These are phyloP conservation scores for Caenorhabditis briggsae DNA, from an alignment of 1,140 invertebrate genomes.

Conservation along the genomic window DNA sequence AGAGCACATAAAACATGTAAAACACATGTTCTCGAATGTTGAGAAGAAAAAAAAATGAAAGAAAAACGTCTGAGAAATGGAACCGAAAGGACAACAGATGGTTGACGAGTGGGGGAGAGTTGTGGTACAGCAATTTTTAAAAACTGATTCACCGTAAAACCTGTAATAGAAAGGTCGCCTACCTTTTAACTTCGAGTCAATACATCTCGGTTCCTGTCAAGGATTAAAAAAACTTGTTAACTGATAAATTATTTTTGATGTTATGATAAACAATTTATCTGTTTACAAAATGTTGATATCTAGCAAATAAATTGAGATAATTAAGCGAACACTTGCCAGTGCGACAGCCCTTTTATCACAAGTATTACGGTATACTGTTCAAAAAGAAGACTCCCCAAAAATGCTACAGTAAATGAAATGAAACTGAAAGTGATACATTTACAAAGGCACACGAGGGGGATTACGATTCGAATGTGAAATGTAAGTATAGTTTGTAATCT, in stretches of 20 bases:
- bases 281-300: too few relatives aligned
- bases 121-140: background rate
- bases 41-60: background rate
- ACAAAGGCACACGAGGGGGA: slow-evolving; percentile 3
- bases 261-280: too few relatives aligned
- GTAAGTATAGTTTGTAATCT: slow-evolving; percentile 47
- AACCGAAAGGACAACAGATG: slow-evolving; percentile 15
- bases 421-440: background rate
- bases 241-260: too few relatives aligned
- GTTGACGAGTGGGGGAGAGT: background rate
- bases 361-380: background rate
- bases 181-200: too few relatives aligned
- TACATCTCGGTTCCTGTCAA: too few relatives aligned
- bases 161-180: too few relatives aligned
- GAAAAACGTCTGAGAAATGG: slow-evolving; percentile 1
- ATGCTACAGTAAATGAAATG: background rate
- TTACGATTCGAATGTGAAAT: slow-evolving; percentile 42
- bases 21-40: slow-evolving; percentile 42
- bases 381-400: background rate
- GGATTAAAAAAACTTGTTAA: too few relatives aligned
- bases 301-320: too few relatives aligned
- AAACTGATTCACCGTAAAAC: background rate
- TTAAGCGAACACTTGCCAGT: too few relatives aligned
- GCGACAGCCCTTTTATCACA: background rate
- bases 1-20: slow-evolving; percentile 52